A percentile compares a stretch with the other conserved stretches of the same genome.
These are phyloP conservation scores for Dendrolimus pini DNA, from an alignment of 2,888 invertebrate species.

Conservation along the genomic window DNA sequence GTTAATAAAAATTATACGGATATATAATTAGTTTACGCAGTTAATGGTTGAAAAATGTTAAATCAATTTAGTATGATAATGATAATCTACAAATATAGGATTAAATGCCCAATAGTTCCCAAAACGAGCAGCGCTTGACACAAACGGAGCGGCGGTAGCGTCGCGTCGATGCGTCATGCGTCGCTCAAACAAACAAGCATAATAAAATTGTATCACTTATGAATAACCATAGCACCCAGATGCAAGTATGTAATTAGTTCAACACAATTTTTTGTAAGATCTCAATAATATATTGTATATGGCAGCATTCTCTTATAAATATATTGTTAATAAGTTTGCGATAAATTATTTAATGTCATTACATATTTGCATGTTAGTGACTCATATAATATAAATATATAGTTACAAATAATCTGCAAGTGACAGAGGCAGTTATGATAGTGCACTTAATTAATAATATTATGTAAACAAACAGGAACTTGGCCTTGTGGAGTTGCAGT, in stretches of 20 bases:
- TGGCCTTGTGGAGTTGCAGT: constrained; percentile 76
- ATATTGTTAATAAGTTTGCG: constrained; percentile 63
- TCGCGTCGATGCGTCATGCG: constrained; percentile 41
- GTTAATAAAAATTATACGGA: constrained; percentile 66
- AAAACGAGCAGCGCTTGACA: constrained; percentile 55
- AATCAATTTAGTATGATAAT: constrained; percentile 76
- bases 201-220: constrained; percentile 67
- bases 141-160: constrained; percentile 10
- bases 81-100: constrained; percentile 73
- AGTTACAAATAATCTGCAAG: constrained; percentile 72
- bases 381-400: constrained; percentile 76
- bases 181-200: constrained; percentile 68
- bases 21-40: constrained; percentile 72
- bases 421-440: constrained; percentile 73
- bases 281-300: constrained; percentile 40
- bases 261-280: constrained; percentile 47
- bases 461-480: constrained; percentile 70
- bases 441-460: constrained; percentile 68
- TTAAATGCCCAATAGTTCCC: constrained; percentile 78
- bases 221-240: constrained; percentile 75
- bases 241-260: constrained; percentile 74
- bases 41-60: constrained; percentile 75
- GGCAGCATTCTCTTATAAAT: constrained; percentile 60
- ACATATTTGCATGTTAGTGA: constrained; percentile 78
- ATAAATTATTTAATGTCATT: constrained; percentile 59